Evolutionary conservation across 2,797 vertebrate species (phyloP).

Genomic region (Girardinus metallicus): DNA sequence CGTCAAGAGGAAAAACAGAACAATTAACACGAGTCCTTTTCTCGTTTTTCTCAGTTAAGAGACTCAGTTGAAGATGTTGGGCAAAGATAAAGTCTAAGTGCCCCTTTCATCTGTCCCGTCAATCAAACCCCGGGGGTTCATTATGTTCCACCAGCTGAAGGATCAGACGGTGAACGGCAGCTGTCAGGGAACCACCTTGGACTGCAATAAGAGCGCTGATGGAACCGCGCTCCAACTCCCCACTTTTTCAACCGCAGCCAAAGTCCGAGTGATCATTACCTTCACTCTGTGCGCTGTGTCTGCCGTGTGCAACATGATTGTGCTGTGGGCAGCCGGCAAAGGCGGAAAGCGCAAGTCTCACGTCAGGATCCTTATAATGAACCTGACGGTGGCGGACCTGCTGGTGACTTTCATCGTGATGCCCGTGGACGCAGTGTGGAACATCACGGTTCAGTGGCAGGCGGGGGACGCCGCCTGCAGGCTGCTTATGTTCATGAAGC

Average conservation of each 20-base stretch:
- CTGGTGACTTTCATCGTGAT: conserved; percentile 87
- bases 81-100: neutral
- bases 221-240: conserved; percentile 79
- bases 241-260: conserved; percentile 84
- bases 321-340: conserved; percentile 79
- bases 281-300: conserved; percentile 81
- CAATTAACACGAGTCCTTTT: neutral
- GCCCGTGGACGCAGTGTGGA: conserved; percentile 86
- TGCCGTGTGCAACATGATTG: conserved; percentile 80
- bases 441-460: conserved; percentile 87
- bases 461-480: conserved; percentile 83
- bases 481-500: conserved; percentile 85
- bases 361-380: conserved; percentile 83
- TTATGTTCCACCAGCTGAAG: conserved; percentile 74
- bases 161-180: conserved; percentile 67
- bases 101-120: neutral
- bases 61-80: conserved; percentile 15
- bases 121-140: conserved; percentile 13
- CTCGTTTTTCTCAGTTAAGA: conserved; percentile 26
- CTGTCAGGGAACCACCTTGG: conserved; percentile 51
- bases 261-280: conserved; percentile 83
- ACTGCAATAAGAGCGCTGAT: conserved; percentile 61
- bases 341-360: conserved; percentile 83
- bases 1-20: neutral
- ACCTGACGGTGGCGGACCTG: conserved; percentile 84